phyloP scores from a whole-genome alignment of 2,888 invertebrate species.

The Epinotia brunnichana region DNA sequence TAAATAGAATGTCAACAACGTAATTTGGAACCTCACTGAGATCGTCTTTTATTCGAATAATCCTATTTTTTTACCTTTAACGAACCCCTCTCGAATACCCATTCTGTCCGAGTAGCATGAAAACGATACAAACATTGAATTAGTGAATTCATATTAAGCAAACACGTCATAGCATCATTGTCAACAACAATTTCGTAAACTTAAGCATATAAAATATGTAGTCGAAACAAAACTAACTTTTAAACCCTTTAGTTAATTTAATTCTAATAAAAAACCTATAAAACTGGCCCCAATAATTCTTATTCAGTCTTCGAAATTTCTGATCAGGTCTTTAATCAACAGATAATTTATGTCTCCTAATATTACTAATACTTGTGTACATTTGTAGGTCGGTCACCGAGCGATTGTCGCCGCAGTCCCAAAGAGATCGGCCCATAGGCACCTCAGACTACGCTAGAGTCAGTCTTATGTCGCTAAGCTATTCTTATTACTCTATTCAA shows the following conservation, averaged over 20 bases:
- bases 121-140: conserved; percentile 63
- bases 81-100: conserved; percentile 77
- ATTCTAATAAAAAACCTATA: conserved; percentile 59
- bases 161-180: conserved; percentile 66
- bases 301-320: conserved; percentile 51
- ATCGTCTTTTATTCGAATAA: conserved; percentile 51
- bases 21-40: conserved; percentile 50
- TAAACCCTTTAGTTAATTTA: conserved; percentile 57
- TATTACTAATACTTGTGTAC: conserved; percentile 41
- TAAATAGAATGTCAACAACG: conserved; percentile 56
- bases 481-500: conserved; percentile 55
- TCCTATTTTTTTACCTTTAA: conserved; percentile 70
- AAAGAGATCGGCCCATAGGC: conserved; percentile 40
- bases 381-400: neutral
- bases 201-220: conserved; percentile 69
- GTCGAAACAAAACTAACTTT: conserved; percentile 64
- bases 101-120: conserved; percentile 78
- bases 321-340: conserved; percentile 49
- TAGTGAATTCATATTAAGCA: conserved; percentile 51
- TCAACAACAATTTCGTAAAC: conserved; percentile 68
- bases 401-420: conserved; percentile 13
- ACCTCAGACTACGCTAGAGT: conserved; percentile 57
- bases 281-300: conserved; percentile 50
- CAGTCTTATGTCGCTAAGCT: conserved; percentile 63
- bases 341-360: conserved; percentile 49